Conservation (phyloP, 2,888 invertebrate genomes). For the Oxyscelio sp. region DNA sequence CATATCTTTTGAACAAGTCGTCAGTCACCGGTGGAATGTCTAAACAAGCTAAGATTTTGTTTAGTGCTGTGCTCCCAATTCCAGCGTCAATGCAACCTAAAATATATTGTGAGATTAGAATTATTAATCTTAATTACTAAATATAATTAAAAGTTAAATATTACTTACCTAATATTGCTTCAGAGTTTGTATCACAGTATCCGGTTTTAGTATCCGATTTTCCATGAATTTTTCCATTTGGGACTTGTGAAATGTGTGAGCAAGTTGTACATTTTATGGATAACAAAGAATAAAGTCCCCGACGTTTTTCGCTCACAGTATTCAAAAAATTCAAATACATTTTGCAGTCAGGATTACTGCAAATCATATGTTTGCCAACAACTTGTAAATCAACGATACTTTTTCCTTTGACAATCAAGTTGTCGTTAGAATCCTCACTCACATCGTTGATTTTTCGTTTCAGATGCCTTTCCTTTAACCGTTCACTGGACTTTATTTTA, state of each 20-base stretch:
- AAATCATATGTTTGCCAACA: not conserved
- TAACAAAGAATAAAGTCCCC: not conserved
- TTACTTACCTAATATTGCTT: not conserved
- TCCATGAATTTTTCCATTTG: not conserved
- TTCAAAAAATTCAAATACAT: not conserved
- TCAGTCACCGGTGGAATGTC: conserved; percentile 48
- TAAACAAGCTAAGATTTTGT: conserved; percentile 41
- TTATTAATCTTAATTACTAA: too few relatives aligned
- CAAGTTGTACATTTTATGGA: not conserved
- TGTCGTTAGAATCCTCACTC: not conserved
- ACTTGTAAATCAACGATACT: not conserved
- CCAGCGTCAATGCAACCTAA: not conserved
- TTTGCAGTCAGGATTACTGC: not conserved
- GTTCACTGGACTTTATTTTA: too few relatives aligned
- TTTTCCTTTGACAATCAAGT: not conserved
- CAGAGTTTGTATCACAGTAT: not conserved
- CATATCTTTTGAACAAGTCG: conserved; percentile 62
- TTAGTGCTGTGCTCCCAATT: not conserved
- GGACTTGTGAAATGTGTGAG: not conserved
- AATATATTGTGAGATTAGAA: not conserved
- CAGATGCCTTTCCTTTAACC: too few relatives aligned
- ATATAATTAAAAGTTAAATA: not conserved
- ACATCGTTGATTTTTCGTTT: too few relatives aligned
- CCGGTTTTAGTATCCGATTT: not conserved
- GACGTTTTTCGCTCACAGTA: not conserved